Evolutionary conservation across 2,113 vertebrate genomes (phyloP).

Genomic region (Galbula dea): DNA sequence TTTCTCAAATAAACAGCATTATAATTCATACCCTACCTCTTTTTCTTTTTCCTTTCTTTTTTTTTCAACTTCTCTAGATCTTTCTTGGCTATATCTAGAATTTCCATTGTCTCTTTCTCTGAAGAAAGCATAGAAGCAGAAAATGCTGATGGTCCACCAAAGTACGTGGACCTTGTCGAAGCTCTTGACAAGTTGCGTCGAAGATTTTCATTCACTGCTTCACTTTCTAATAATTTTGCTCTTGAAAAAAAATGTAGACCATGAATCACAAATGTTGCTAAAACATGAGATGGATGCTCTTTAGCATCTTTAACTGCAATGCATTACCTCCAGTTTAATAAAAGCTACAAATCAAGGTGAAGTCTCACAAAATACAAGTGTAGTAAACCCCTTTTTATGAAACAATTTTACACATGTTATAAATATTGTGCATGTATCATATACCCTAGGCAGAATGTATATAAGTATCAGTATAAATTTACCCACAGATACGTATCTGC

Average conservation of each 20-base stretch:
- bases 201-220: constrained; percentile 91
- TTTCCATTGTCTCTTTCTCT: constrained; percentile 89
- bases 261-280: not conserved
- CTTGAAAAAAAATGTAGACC: constrained; percentile 59
- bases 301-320: not conserved
- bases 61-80: constrained; percentile 94
- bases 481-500: not conserved
- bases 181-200: constrained; percentile 87
- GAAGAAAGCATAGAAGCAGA: constrained; percentile 74
- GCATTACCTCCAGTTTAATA: not conserved
- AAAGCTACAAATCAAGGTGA: not conserved
- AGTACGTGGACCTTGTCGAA: constrained; percentile 82
- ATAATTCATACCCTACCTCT: constrained; percentile 78
- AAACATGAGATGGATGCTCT: not conserved
- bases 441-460: not conserved
- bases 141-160: constrained; percentile 77
- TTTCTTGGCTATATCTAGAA: constrained; percentile 94
- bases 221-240: constrained; percentile 94
- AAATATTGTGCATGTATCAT: not conserved
- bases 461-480: not conserved
- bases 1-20: not conserved
- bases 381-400: not conserved
- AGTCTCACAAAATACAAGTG: not conserved
- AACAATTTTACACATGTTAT: not conserved
- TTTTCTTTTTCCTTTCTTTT: constrained; percentile 95